A percentile compares a stretch with the other conserved stretches of the same genome.
phyloP scores from a whole-genome alignment of 2,888 invertebrate species.

The Anaspis maculata region DNA sequence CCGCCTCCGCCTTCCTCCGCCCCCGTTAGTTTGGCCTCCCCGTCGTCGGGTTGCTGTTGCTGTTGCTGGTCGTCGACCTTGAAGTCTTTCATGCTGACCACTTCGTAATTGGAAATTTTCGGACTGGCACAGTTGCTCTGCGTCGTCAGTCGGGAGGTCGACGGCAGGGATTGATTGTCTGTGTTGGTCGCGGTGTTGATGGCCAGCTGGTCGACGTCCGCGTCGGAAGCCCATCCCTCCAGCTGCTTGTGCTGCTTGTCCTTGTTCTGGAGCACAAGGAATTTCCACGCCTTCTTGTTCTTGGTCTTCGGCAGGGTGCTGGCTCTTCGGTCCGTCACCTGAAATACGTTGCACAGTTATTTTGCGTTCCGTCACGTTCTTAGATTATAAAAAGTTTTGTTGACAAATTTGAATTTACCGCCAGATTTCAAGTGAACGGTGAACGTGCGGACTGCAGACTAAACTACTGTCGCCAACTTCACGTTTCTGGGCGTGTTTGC shows the following conservation, averaged over 20 bases:
- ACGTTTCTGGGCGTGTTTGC: no score
- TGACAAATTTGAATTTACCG: no score
- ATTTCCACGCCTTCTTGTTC: constrained; percentile 37
- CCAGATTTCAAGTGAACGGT: no score
- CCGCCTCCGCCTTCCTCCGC: constrained; percentile 20
- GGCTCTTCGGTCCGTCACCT: constrained; percentile 27
- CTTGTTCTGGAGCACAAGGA: constrained; percentile 35
- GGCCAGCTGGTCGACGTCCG: constrained; percentile 27
- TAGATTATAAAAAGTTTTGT: no score
- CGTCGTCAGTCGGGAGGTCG: constrained; percentile 3
- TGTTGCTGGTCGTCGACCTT: constrained; percentile 2
- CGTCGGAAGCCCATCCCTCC: constrained; percentile 34
- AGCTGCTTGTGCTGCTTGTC: constrained; percentile 28
- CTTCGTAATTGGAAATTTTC: constrained; percentile 10
- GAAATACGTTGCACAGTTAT: no score
- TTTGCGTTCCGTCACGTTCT: no score
- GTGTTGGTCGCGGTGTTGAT: constrained; percentile 11
- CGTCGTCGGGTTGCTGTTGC: no score
- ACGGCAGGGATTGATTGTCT: constrained; percentile 31
- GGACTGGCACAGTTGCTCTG: constrained; percentile 34
- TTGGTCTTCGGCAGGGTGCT: constrained; percentile 37
- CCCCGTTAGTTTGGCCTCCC: constrained; percentile 23
- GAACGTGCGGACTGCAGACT: no score
- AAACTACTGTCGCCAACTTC: no score
- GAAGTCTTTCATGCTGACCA: constrained; percentile 9